Base-by-base conservation (phyloP, 1,140 invertebrate genomes). In the Pectinophora gossypiella region DNA sequence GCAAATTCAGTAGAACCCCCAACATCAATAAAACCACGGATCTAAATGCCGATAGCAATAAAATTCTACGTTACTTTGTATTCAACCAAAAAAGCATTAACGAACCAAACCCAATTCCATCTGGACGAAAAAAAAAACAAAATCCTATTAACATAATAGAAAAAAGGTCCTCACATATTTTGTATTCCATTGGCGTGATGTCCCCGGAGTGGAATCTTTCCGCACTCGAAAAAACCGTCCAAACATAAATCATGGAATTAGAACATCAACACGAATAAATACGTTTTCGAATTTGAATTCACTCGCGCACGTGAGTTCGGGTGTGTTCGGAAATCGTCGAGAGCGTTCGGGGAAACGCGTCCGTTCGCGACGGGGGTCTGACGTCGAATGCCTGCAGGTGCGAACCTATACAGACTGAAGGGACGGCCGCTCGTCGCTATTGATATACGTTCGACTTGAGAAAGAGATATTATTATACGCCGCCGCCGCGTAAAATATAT, bases 371-470 rank as follows among this genome's bases (percentile, higher is more conserved):
- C 66, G 54, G 56, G 57, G 59, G 56, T 55, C 61, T 58, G 65
- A 51, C 72, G 72, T 53, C 67, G 80, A 82, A 74, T 84, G 75
- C 46, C 54, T 40, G 47, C 62, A 77, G 68, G 69, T 76, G 59
- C 20, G 64, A 64, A 49, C 16, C 38, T 27, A 21, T 10, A 38
- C n/a, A 19, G 15, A 9, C 21, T 36, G 20, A 46, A 21, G 42
- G 19, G 38, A 19, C 18, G 6, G 38, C 38, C 38, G 38, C 38
- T 27, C 27, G 27, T 32, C 27, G n/a, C 9, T 32, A 32, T 32
- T n/a, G 27, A 32, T 32, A 32, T 32, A 32, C 27, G n/a, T 32
- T 32, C 6, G 27, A n/a, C 27, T 32, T 32, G 2, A 12, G 27
- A 32, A n/a, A 12, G 6, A 32, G 27, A 7, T 32, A 32, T 32